These are phyloP conservation scores for Ciconia maguari DNA, from an alignment of 2,113 vertebrate genomes.

Conservation along the genomic window DNA sequence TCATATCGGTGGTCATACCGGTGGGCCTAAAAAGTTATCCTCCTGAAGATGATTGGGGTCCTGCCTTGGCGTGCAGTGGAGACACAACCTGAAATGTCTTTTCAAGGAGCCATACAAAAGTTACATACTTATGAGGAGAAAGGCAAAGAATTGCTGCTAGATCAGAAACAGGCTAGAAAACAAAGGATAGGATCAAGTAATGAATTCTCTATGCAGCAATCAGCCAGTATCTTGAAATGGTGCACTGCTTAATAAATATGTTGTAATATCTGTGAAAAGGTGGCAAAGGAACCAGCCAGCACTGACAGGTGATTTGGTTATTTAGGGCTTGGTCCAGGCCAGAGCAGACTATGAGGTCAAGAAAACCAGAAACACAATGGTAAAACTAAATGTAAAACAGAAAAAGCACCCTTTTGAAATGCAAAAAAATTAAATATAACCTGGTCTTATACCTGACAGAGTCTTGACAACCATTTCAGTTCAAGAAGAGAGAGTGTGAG, in stretches of 20 bases:
- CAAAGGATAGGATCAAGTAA: not conserved
- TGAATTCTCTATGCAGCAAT: not conserved
- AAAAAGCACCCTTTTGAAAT: not conserved
- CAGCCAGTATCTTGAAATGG: not conserved
- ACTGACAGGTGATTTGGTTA: not conserved
- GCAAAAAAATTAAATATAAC: not conserved
- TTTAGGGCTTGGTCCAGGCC: not conserved
- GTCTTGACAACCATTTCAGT: not conserved
- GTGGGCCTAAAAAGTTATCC: not conserved
- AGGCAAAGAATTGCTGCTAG: not conserved
- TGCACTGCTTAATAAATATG: not conserved
- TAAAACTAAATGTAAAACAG: not conserved
- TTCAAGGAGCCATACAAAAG: not conserved
- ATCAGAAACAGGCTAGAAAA: not conserved
- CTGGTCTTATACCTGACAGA: not conserved
- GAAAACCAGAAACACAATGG: not conserved
- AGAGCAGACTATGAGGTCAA: not conserved
- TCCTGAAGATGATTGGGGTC: not conserved
- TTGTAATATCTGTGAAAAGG: not conserved
- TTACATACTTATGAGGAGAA: fast-evolving
- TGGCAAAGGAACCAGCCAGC: not conserved
- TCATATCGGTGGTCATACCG: not conserved
- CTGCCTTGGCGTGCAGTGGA: fast-evolving
- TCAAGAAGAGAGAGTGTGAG: not conserved
- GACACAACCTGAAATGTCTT: not conserved